These are phyloP conservation scores for Hartigia nigra DNA, from an alignment of 2,888 invertebrate species.

Conservation along the genomic window DNA sequence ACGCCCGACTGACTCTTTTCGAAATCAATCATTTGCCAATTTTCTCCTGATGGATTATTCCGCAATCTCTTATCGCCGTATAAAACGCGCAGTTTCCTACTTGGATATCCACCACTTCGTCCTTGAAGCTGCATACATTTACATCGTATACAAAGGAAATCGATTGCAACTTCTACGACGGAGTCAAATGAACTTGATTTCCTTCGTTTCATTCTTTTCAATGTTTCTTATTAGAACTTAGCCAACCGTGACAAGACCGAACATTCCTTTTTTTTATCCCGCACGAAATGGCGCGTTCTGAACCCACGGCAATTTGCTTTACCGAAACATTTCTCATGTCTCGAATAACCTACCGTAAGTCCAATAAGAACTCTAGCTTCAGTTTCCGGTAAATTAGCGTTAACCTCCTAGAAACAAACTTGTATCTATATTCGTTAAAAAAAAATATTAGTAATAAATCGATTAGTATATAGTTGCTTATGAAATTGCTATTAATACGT, in stretches of 20 bases:
- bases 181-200: not conserved
- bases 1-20: not conserved
- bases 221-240: not conserved
- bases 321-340: too few relatives aligned
- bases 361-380: not conserved
- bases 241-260: not conserved
- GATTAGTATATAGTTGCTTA: not conserved
- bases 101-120: not conserved
- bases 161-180: not conserved
- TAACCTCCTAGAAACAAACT: not conserved
- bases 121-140: not conserved
- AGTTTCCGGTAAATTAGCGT: not conserved
- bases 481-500: too few relatives aligned
- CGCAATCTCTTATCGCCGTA: not conserved
- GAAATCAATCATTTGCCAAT: not conserved
- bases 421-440: not conserved
- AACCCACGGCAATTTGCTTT: not conserved
- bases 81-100: not conserved
- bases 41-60: not conserved
- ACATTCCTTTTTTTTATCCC: not conserved
- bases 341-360: not conserved
- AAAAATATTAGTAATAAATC: not conserved
- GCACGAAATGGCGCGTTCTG: not conserved
- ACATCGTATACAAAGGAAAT: not conserved
- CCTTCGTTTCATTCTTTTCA: not conserved